These are phyloP conservation scores for Leptopilina clavipes DNA, from an alignment of 1,140 invertebrate genomes.

Conservation along the genomic window DNA sequence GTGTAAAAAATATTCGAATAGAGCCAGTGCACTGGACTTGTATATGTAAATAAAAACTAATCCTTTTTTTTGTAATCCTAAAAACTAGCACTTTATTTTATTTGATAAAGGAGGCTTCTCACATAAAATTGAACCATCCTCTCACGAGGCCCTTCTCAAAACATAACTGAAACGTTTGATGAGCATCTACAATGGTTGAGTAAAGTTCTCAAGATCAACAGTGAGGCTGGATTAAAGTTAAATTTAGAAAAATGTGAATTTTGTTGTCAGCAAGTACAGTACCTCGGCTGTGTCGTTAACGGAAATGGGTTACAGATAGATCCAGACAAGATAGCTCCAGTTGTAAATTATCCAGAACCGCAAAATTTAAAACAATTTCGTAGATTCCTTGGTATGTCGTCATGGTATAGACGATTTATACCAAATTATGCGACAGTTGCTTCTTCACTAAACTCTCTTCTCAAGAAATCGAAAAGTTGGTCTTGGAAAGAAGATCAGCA, in stretches of 20 bases:
- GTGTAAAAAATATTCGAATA: no score
- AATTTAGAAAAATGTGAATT: background rate
- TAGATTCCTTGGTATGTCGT: conserved; percentile 61
- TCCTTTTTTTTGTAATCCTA: no score
- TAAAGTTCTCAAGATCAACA: background rate
- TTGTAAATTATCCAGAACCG: conserved; percentile 57
- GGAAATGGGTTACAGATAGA: background rate
- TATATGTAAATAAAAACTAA: no score
- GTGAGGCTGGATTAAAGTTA: background rate
- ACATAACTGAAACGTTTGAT: no score
- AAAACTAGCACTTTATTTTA: no score
- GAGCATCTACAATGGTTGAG: background rate
- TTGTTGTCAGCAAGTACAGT: background rate
- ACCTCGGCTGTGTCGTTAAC: background rate
- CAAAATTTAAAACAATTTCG: conserved; percentile 55
- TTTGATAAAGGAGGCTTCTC: no score
- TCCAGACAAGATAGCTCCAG: no score
- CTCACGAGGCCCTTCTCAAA: no score
- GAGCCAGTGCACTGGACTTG: no score
- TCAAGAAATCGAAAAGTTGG: background rate
- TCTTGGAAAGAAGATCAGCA: no score
- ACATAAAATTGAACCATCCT: no score
- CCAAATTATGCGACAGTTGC: background rate
- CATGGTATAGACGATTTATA: conserved; percentile 14
- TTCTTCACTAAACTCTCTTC: conserved; percentile 36